These are phyloP conservation scores for Halcyon smyrnensis DNA, from an alignment of 2,797 vertebrate genomes.

Conservation along the genomic window DNA sequence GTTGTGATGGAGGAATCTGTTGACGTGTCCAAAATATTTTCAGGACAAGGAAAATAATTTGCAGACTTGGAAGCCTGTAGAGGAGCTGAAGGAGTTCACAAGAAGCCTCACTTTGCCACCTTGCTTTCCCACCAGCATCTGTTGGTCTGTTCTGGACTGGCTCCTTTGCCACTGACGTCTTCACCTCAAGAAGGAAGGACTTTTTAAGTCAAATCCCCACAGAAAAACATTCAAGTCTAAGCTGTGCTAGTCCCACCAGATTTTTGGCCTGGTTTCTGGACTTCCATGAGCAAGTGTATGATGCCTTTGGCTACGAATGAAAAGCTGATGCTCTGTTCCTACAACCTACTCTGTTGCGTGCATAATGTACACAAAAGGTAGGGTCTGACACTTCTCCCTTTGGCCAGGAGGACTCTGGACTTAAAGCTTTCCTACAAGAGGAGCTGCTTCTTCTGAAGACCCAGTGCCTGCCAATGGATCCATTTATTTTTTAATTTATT, in stretches of 20 bases:
- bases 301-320: rapidly evolving
- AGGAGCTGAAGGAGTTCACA: neutral
- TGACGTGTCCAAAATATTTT: neutral
- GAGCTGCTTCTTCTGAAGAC: neutral
- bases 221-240: neutral
- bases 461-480: neutral
- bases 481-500: neutral
- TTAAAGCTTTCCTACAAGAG: neutral
- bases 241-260: neutral
- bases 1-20: neutral
- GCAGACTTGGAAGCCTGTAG: neutral
- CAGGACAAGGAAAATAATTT: neutral
- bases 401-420: neutral
- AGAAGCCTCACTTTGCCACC: neutral
- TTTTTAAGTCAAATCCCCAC: neutral
- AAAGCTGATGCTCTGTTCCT: neutral
- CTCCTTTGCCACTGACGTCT: neutral
- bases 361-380: neutral
- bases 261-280: neutral
- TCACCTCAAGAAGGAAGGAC: neutral
- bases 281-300: neutral
- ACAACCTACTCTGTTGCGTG: rapidly evolving
- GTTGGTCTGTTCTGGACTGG: neutral
- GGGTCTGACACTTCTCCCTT: neutral
- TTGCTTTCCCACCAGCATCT: neutral